phyloP scores from a whole-genome alignment of 2,113 vertebrate species.

The Pterophyllum scalare region DNA sequence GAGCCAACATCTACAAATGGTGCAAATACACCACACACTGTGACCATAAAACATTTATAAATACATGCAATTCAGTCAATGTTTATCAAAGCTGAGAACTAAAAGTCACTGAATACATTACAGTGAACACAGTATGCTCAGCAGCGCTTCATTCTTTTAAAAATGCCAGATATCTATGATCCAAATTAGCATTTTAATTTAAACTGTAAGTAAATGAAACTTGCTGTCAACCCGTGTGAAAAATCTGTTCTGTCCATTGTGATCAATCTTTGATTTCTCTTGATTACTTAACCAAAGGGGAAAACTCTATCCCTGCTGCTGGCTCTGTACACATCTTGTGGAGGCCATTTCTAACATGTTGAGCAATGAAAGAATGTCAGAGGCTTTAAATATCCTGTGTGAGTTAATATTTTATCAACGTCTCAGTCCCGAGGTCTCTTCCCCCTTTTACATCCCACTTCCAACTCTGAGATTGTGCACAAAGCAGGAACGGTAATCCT shows the following conservation, averaged over 20 bases:
- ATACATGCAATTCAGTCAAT: neutral
- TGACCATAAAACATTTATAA: neutral
- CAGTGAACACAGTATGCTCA: neutral
- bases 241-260: neutral
- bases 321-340: slow-evolving; percentile 5
- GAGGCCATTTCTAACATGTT: slow-evolving; percentile 39
- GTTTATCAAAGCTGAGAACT: neutral
- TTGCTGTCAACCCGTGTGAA: neutral
- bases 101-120: neutral
- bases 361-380: slow-evolving; percentile 59
- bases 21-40: neutral
- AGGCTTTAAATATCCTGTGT: slow-evolving; percentile 69
- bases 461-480: slow-evolving; percentile 41
- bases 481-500: neutral
- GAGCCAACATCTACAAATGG: neutral
- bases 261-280: neutral
- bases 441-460: slow-evolving; percentile 28
- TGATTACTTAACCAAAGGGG: neutral
- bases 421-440: slow-evolving; percentile 47
- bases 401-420: slow-evolving; percentile 77
- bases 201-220: neutral
- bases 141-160: neutral
- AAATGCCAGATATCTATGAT: neutral
- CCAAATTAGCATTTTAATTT: neutral
- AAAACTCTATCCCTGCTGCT: slow-evolving; percentile 3